These are phyloP conservation scores for Strongylocentrotus purpuratus DNA, from an alignment of 35 echinoderm and acorn worm genomes.

Conservation along the genomic window DNA sequence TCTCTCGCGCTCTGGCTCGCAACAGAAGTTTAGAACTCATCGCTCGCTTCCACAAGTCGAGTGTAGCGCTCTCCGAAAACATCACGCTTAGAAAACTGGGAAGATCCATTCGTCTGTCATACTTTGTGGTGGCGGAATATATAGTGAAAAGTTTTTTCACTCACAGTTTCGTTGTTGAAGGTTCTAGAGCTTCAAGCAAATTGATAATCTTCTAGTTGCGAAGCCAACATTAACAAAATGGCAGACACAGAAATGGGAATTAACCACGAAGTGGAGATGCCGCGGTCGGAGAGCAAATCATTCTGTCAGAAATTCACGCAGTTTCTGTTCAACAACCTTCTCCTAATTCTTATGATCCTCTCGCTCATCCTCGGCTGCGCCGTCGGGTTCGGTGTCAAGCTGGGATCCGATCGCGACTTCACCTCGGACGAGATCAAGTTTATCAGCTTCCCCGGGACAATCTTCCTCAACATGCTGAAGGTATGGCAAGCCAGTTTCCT, in stretches of 20 bases:
- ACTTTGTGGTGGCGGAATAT: too few relatives aligned
- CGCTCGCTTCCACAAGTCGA: background rate
- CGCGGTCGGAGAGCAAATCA: background rate
- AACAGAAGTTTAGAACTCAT: background rate
- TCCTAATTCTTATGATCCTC: constrained; percentile 70
- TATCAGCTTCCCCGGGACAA: constrained; percentile 89
- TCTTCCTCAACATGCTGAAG: constrained; percentile 96
- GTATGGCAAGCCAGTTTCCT: background rate
- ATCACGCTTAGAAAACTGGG: background rate
- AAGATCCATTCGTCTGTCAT: too few relatives aligned
- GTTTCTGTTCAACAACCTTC: constrained; percentile 66
- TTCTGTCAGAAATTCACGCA: constrained; percentile 10
- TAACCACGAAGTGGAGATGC: background rate
- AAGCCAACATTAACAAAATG: background rate
- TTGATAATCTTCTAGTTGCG: background rate
- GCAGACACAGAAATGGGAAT: background rate
- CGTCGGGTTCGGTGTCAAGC: constrained; percentile 78
- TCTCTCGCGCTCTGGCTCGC: background rate
- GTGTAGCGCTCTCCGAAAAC: background rate
- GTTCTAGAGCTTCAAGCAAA: background rate
- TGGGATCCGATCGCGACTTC: constrained; percentile 67
- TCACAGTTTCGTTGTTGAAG: background rate
- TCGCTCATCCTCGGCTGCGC: constrained; percentile 69
- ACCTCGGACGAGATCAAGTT: constrained; percentile 85
- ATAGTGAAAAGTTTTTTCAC: background rate